Conservation (phyloP, 1,140 invertebrate species). For the Maniola jurtina region DNA sequence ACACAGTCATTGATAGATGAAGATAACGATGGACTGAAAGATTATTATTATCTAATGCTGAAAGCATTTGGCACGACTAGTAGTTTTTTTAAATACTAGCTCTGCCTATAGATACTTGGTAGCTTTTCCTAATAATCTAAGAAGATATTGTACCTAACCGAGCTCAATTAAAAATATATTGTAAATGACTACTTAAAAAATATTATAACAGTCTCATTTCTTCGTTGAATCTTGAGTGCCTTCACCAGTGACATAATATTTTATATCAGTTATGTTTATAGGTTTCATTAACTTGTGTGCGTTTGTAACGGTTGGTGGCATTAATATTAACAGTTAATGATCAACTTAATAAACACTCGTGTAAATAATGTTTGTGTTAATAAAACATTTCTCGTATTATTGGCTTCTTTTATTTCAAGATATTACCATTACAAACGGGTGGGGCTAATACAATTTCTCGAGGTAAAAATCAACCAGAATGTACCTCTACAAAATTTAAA, state of each 20-base stretch:
- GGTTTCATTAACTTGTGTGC: constrained; percentile 27
- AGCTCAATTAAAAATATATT: too few relatives aligned
- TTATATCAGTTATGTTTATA: constrained; percentile 19
- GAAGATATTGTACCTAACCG: too few relatives aligned
- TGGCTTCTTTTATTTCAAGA: constrained; percentile 31
- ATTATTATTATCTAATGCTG: too few relatives aligned
- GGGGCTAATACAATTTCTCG: too few relatives aligned
- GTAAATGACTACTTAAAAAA: neutral
- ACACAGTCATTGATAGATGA: neutral
- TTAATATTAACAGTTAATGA: constrained; percentile 14
- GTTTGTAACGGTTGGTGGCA: constrained; percentile 30
- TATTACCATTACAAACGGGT: too few relatives aligned
- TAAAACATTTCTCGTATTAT: constrained; percentile 45
- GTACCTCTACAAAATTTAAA: too few relatives aligned
- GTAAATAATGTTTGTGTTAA: constrained; percentile 74
- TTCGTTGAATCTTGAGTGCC: constrained; percentile 5
- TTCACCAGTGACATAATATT: constrained; percentile 47
- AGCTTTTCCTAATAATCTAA: too few relatives aligned
- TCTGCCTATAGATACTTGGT: too few relatives aligned
- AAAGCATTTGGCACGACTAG: too few relatives aligned
- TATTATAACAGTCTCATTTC: neutral
- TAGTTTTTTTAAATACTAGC: too few relatives aligned
- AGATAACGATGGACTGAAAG: neutral
- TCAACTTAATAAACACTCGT: constrained; percentile 33
- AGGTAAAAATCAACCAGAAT: too few relatives aligned